Base-by-base conservation (phyloP, 2,888 invertebrate genomes). In the Ichneumoninae sp. region DNA sequence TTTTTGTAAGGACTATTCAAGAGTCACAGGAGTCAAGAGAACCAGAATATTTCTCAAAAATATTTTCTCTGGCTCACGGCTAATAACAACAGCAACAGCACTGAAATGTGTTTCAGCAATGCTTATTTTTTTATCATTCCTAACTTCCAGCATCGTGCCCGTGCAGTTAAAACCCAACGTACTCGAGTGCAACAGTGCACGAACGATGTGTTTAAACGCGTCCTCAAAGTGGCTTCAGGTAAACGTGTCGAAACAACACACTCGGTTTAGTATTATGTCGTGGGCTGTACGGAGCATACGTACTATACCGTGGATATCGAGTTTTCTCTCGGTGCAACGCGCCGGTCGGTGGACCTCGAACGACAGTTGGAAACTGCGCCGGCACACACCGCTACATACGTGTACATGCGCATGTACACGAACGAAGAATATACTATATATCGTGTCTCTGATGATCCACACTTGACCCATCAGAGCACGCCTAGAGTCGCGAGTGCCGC, bases 191-290 rank as follows among this genome's bases (percentile, higher is more conserved):
- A 16, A 47, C 44, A 3, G 44, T 47, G 44, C 44, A 47, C 16
- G 44, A 47, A 47, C 44, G 44, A 47, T 47, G 44, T 47, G 44
- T 47, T 47, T 47, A 16, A 47, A 47, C 16, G 44, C 44, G 44
- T 47, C 16, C 44, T 47, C 44, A 47, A 47, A 47, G 57, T 57
- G 57, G 57, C 13, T 26, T 8, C 57, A 26, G 57, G 26, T 26
- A 57, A 57, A 57, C 57, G 57, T 26, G 57, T 57, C 22, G 57
- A 57, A 57, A 57, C 57, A 57, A 57, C 57, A 22, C 54, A 57
- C 57, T 57, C 26, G 57, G 26, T 26, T 57, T 57, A 57, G 57
- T 57, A 57, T 57, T 47, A 47, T 47, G 44, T 47, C 44, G 57
- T 57, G 26, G 57, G 10, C 57, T 26, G 22, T 22, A 26, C 57